phyloP scores from a whole-genome alignment of 2,888 invertebrate genomes.

The Spilarctia lutea region DNA sequence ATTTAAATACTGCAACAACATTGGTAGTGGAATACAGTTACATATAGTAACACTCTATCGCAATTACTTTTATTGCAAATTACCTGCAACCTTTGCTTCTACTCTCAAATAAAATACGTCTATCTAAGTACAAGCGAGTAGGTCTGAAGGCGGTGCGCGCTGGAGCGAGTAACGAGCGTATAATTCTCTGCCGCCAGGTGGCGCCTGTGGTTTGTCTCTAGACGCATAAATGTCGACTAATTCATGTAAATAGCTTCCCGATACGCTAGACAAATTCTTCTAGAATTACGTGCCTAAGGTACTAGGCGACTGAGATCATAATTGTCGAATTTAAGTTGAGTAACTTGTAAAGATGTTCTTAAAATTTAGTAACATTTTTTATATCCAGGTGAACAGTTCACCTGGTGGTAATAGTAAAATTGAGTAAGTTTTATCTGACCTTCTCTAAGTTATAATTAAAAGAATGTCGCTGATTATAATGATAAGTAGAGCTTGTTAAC shows the following conservation, averaged over 20 bases:
- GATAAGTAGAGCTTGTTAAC: too few species aligned
- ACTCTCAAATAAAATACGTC: constrained; percentile 57
- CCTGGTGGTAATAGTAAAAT: too few species aligned
- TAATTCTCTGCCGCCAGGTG: constrained; percentile 81
- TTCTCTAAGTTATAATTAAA: neutral
- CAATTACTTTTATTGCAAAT: constrained; percentile 9
- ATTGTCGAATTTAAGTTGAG: constrained; percentile 9
- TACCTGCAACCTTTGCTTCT: constrained; percentile 30
- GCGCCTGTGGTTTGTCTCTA: constrained; percentile 80
- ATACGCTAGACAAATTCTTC: constrained; percentile 55
- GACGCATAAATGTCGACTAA: constrained; percentile 83
- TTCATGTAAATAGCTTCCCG: constrained; percentile 82
- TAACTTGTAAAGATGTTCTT: constrained; percentile 3
- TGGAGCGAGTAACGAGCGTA: constrained; percentile 82
- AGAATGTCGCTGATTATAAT: neutral
- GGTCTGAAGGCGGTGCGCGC: constrained; percentile 62
- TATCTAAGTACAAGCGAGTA: constrained; percentile 30
- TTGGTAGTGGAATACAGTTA: neutral
- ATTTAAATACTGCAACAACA: too few species aligned
- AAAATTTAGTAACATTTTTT: neutral
- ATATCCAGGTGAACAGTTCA: too few species aligned
- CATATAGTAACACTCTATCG: neutral
- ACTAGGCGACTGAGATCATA: constrained; percentile 9
- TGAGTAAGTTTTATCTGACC: neutral
- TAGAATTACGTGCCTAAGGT: constrained; percentile 59